These are phyloP conservation scores for Mus caroli DNA, from an alignment of 2,797 vertebrate species.

Conservation along the genomic window DNA sequence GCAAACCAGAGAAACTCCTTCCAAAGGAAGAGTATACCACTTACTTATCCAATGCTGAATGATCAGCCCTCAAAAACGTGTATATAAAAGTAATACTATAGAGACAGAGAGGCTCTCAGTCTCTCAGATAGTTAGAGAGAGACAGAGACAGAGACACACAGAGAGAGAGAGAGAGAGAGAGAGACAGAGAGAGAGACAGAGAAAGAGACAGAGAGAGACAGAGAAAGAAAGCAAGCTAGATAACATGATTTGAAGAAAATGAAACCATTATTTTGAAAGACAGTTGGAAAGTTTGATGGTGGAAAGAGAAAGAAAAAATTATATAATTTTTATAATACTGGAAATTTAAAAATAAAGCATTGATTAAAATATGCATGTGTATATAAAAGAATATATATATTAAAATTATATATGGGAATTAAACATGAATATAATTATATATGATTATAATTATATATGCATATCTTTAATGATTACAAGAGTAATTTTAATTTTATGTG, in stretches of 20 bases:
- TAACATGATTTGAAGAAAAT: not conserved
- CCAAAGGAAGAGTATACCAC: not conserved
- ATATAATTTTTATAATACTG: not conserved
- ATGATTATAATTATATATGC: not conserved
- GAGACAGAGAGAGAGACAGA: too few relatives aligned
- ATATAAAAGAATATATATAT: not conserved
- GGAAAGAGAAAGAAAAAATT: not conserved
- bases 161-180: not conserved
- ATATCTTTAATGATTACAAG: not conserved
- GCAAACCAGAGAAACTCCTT: not conserved
- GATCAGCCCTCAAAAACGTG: not conserved
- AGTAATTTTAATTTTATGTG: not conserved
- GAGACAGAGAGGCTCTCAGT: not conserved
- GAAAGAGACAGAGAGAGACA: too few relatives aligned
- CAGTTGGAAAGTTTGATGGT: not conserved
- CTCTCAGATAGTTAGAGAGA: not conserved
- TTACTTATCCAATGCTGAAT: not conserved
- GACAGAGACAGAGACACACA: not conserved
- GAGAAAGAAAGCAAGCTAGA: not conserved
- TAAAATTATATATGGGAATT: not conserved
- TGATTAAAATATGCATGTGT: not conserved
- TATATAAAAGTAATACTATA: not conserved
- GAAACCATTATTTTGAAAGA: not conserved
- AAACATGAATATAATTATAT: not conserved
- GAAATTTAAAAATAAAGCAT: not conserved